Conservation (phyloP, 2,113 vertebrate species). For the Prunella himalayana region DNA sequence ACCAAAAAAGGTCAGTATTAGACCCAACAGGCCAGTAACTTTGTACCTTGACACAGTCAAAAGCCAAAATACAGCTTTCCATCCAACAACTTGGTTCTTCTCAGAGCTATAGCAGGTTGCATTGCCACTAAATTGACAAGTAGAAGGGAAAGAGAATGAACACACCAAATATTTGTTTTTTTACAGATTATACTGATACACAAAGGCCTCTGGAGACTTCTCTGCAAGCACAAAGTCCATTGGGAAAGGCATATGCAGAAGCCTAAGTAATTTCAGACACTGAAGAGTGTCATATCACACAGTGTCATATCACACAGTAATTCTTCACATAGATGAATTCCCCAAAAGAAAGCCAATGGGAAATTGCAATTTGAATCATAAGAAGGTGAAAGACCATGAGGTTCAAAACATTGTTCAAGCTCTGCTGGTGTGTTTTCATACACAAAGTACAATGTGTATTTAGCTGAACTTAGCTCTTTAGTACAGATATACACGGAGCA, state of each 20-base stretch:
- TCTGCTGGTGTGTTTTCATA: conserved; percentile 52
- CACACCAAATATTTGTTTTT: conserved; percentile 1
- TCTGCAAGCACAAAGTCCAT: conserved; percentile 6
- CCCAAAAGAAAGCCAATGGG: conserved; percentile 3
- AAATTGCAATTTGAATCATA: neutral
- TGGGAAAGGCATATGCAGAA: conserved; percentile 16
- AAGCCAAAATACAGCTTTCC: conserved; percentile 42
- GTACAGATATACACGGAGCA: neutral
- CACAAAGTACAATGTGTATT: conserved; percentile 13
- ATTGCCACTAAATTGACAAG: conserved; percentile 13
- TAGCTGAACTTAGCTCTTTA: conserved; percentile 1
- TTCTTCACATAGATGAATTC: conserved; percentile 19
- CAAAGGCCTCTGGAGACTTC: conserved; percentile 25
- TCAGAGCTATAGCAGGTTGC: conserved; percentile 9
- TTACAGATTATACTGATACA: conserved; percentile 12
- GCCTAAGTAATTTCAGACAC: conserved; percentile 12
- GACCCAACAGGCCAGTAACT: conserved; percentile 5
- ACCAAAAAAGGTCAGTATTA: conserved; percentile 35
- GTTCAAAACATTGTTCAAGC: conserved; percentile 20
- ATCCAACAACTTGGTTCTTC: neutral
- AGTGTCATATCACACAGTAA: conserved; percentile 40
- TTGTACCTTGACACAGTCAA: conserved; percentile 42
- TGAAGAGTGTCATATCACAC: conserved; percentile 25
- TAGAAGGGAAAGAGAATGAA: neutral
- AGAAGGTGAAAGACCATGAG: conserved; percentile 19